A percentile compares a stretch with the other conserved stretches of the same genome.
Conservation (phyloP, 2,888 invertebrate genomes). For the Plagiodera versicolora region DNA sequence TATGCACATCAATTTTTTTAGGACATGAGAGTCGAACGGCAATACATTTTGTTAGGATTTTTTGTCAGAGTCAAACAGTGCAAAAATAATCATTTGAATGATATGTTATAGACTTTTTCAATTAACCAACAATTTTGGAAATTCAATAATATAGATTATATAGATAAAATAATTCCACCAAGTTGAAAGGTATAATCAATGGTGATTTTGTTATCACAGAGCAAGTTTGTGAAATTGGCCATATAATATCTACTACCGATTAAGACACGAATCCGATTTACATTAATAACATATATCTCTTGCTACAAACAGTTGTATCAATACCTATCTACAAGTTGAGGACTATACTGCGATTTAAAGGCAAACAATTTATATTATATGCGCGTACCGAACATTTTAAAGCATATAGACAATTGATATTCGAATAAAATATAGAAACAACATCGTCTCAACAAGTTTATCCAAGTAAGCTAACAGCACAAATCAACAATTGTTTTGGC, state of each 20-base stretch:
- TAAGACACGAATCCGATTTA: neutral
- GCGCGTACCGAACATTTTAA: neutral
- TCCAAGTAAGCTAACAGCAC: neutral
- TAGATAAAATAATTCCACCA: slow-evolving; percentile 7
- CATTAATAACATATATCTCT: neutral
- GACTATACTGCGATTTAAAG: neutral
- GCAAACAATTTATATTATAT: neutral
- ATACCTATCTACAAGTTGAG: neutral
- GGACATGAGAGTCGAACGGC: too few relatives aligned
- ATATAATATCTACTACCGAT: neutral
- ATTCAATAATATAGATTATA: slow-evolving; percentile 12
- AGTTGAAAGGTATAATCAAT: slow-evolving; percentile 4
- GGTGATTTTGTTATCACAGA: slow-evolving; percentile 19
- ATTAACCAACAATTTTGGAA: slow-evolving; percentile 6
- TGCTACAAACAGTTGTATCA: neutral
- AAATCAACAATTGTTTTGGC: neutral
- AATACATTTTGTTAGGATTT: too few relatives aligned
- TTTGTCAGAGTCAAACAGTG: neutral
- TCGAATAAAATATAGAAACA: neutral
- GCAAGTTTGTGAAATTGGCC: slow-evolving; percentile 17
- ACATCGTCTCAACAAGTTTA: neutral
- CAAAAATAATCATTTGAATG: neutral
- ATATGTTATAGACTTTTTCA: slow-evolving; percentile 10
- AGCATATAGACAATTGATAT: too few relatives aligned
- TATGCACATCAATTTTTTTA: neutral